These are phyloP conservation scores for Crotalus viridis DNA, from an alignment of 2,113 vertebrate species.

Conservation along the genomic window DNA sequence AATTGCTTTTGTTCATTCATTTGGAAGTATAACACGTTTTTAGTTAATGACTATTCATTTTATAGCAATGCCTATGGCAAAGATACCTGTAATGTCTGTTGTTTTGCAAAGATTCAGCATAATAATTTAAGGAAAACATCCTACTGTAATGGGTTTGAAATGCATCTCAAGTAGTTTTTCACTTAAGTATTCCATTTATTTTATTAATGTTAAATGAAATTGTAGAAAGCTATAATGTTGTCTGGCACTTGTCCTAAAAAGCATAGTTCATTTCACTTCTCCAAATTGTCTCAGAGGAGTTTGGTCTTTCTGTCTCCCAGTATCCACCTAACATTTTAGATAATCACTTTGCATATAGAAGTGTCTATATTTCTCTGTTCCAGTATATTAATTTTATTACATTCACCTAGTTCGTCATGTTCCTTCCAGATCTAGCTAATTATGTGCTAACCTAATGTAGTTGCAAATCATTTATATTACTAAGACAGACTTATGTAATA, in stretches of 20 bases:
- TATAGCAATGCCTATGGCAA: neutral
- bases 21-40: neutral
- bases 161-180: constrained; percentile 58
- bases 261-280: constrained; percentile 7
- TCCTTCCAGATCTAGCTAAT: neutral
- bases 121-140: constrained; percentile 38
- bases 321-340: neutral
- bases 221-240: constrained; percentile 32
- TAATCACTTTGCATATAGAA: neutral
- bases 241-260: neutral
- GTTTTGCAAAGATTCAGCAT: constrained; percentile 29
- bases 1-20: neutral
- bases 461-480: neutral
- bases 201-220: constrained; percentile 51
- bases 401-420: neutral
- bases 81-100: constrained; percentile 29
- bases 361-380: neutral
- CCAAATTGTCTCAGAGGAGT: neutral
- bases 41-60: constrained; percentile 22
- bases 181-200: constrained; percentile 62
- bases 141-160: constrained; percentile 53
- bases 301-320: neutral
- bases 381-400: neutral
- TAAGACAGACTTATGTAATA: neutral
- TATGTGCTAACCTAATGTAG: neutral